Percentiles rank a stretch among this genome's conserved stretches.
phyloP scores from a whole-genome alignment of 1,140 invertebrate species.

The Cryptotermes secundus region DNA sequence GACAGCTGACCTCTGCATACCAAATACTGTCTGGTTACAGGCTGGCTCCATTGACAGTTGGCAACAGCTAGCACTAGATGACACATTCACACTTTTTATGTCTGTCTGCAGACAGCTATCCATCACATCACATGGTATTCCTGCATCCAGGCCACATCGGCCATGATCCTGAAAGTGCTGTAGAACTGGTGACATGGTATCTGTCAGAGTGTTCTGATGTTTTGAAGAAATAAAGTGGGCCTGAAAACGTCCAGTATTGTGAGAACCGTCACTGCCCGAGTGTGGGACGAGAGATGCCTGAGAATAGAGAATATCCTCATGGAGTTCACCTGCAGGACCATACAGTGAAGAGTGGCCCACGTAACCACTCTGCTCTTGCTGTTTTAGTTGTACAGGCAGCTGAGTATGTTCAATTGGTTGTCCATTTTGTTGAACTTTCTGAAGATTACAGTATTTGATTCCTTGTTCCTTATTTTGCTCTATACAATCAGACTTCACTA shows the following conservation, averaged over 20 bases:
- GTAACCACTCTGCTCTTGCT: background rate
- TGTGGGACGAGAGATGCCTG: constrained; percentile 23
- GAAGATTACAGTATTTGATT: constrained; percentile 20
- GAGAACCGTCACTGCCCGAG: background rate
- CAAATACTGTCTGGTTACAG: background rate
- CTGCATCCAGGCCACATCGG: background rate
- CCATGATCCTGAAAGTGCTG: constrained; percentile 26
- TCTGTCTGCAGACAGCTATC: constrained; percentile 12
- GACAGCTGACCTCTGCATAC: background rate
- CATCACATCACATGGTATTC: constrained; percentile 22
- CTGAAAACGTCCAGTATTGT: background rate
- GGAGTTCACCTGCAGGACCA: background rate
- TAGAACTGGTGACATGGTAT: background rate
- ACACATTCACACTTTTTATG: constrained; percentile 17
- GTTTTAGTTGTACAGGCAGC: no score
- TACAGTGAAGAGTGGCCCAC: background rate
- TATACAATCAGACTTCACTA: background rate
- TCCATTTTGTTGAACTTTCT: background rate
- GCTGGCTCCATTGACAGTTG: background rate
- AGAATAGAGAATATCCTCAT: constrained; percentile 3
- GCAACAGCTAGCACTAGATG: background rate
- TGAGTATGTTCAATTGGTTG: background rate
- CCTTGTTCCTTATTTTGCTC: background rate
- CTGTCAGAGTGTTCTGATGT: background rate
- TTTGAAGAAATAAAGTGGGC: background rate